Evolutionary conservation across 2,888 invertebrate species (phyloP).

Genomic region (Rotaria magnacalcarata): DNA sequence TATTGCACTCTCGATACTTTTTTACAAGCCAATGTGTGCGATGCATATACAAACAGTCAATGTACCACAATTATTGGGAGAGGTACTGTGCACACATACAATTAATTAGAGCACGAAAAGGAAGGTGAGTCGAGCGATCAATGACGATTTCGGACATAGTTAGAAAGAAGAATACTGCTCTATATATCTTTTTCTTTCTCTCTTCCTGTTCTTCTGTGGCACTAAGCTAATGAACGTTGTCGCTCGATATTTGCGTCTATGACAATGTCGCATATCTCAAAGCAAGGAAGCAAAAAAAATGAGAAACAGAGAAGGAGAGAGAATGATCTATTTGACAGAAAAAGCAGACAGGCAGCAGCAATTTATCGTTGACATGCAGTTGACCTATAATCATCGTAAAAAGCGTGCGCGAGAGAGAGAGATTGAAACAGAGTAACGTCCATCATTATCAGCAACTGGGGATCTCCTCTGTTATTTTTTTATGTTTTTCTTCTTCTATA

Average conservation of each 20-base stretch:
- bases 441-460: neutral
- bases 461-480: neutral
- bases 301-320: slow-evolving; percentile 20
- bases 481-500: neutral
- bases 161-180: neutral
- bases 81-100: neutral
- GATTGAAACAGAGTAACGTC: neutral
- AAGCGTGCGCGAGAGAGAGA: neutral
- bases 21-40: slow-evolving; percentile 1
- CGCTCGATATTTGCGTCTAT: slow-evolving; percentile 22
- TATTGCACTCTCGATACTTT: slow-evolving; percentile 11
- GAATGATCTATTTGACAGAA: slow-evolving; percentile 23
- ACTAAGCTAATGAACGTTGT: slow-evolving; percentile 3
- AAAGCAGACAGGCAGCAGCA: slow-evolving; percentile 26
- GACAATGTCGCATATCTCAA: slow-evolving; percentile 10
- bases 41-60: neutral
- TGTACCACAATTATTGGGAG: neutral
- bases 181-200: neutral
- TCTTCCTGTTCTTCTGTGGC: slow-evolving; percentile 6
- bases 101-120: neutral
- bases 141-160: neutral
- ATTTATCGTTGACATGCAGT: slow-evolving; percentile 11
- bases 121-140: neutral
- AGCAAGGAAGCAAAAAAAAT: neutral
- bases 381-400: slow-evolving; percentile 31